Conservation (phyloP, 2,113 vertebrate species). For the Elephas maximus region DNA sequence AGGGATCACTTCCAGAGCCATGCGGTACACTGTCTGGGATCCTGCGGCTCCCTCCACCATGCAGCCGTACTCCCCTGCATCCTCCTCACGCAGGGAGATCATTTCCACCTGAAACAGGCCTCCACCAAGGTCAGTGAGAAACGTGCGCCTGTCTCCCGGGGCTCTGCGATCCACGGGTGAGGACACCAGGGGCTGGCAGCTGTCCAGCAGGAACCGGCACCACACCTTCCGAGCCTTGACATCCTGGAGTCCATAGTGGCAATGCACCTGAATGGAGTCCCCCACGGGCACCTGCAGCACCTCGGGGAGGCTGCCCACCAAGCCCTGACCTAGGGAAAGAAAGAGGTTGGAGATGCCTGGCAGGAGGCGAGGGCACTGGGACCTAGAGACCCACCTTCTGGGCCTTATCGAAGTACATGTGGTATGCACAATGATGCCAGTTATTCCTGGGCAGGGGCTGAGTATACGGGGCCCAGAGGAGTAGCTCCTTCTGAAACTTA, state of each 20-base stretch:
- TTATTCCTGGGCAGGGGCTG: background rate
- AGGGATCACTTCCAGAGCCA: constrained; percentile 83
- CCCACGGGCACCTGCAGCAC: constrained; percentile 10
- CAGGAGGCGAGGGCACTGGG: background rate
- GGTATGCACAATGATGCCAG: rapidly evolving
- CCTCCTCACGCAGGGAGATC: constrained; percentile 75
- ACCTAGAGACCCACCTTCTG: background rate
- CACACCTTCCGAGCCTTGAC: constrained; percentile 85
- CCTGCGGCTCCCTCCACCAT: constrained; percentile 50
- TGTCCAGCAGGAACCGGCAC: constrained; percentile 78
- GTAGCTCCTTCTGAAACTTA: constrained; percentile 11
- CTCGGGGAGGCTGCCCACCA: background rate
- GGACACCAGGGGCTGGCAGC: constrained; percentile 82
- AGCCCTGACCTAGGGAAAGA: constrained; percentile 56
- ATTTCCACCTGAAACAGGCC: constrained; percentile 88
- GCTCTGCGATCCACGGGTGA: constrained; percentile 71
- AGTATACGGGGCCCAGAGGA: background rate
- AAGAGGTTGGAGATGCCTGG: background rate
- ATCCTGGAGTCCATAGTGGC: constrained; percentile 74
- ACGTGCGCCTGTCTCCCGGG: background rate
- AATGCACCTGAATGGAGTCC: constrained; percentile 69
- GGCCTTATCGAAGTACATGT: background rate
- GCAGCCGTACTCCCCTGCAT: constrained; percentile 88
- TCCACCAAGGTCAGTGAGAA: constrained; percentile 80
- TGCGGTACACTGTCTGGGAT: constrained; percentile 57